A percentile compares a stretch with the other conserved stretches of the same genome.
phyloP scores from a whole-genome alignment of 1,140 invertebrate species.

The Penaeus chinensis region DNA sequence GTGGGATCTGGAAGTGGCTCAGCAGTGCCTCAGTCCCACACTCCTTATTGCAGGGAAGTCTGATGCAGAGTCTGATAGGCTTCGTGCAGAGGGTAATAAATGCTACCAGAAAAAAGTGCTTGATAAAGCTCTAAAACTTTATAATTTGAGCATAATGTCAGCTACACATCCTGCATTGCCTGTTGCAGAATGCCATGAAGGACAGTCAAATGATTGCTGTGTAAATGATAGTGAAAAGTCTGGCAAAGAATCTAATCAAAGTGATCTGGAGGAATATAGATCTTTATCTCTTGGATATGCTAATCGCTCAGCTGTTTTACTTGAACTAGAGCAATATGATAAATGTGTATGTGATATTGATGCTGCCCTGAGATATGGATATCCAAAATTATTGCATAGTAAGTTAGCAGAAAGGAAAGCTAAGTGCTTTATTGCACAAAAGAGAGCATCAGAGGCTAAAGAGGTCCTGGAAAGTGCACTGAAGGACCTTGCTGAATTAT shows the following conservation, averaged over 20 bases:
- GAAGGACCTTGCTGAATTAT: constrained; percentile 2
- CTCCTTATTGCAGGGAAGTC: constrained; percentile 19
- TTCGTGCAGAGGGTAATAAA: constrained; percentile 40
- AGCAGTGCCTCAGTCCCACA: constrained; percentile 9
- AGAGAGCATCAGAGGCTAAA: constrained; percentile 22
- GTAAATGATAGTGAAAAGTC: neutral
- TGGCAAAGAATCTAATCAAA: neutral
- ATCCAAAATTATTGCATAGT: constrained; percentile 46
- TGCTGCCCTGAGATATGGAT: constrained; percentile 30
- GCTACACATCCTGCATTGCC: constrained; percentile 31
- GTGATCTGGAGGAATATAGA: constrained; percentile 6
- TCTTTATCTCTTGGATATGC: constrained; percentile 42
- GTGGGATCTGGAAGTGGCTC: constrained; percentile 37
- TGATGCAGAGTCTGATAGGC: constrained; percentile 34
- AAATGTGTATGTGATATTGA: constrained; percentile 46
- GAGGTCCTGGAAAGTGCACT: constrained; percentile 26
- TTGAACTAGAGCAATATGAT: constrained; percentile 34
- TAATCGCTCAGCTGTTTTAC: constrained; percentile 45
- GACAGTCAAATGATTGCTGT: neutral
- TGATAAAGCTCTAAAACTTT: constrained; percentile 36
- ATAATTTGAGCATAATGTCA: constrained; percentile 39
- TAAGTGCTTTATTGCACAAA: constrained; percentile 38
- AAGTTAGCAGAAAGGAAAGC: constrained; percentile 49
- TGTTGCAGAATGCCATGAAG: neutral
- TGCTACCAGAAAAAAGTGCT: constrained; percentile 40